Evolutionary conservation across 1,140 invertebrate genomes (phyloP).

Genomic region (Pseudachorutes palmiensis): DNA sequence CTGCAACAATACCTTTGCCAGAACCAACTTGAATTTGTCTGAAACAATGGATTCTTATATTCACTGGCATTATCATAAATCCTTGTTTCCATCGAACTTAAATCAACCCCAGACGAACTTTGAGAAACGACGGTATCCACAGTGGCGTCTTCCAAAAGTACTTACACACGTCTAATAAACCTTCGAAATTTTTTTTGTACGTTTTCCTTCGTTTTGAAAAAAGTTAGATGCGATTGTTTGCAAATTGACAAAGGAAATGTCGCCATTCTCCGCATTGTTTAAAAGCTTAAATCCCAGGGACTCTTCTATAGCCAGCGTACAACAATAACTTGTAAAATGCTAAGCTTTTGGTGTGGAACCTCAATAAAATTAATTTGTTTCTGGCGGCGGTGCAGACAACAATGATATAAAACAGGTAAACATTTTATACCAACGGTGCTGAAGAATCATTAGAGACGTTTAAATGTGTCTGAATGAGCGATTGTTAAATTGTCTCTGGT

Average conservation of each 20-base stretch:
- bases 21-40: background rate
- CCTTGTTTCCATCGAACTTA: background rate
- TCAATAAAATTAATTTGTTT: constrained; percentile 3
- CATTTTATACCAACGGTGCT: background rate
- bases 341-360: background rate
- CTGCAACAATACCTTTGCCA: background rate
- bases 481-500: constrained; percentile 25
- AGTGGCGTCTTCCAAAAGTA: background rate
- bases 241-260: background rate
- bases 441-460: background rate
- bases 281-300: too few species aligned
- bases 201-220: background rate
- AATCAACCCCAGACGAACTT: background rate
- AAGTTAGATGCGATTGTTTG: background rate
- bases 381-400: background rate
- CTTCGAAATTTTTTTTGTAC: too few species aligned
- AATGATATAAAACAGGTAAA: background rate
- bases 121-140: background rate
- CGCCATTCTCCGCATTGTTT: too few species aligned
- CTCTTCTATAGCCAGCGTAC: too few species aligned
- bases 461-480: constrained; percentile 24
- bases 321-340: background rate
- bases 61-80: constrained; percentile 9
- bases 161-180: too few species aligned
- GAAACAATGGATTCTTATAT: constrained; percentile 6